Percentiles rank a stretch among this genome's conserved stretches.
These are phyloP conservation scores for Xanthia togata DNA, from an alignment of 2,888 invertebrate species.

Conservation along the genomic window DNA sequence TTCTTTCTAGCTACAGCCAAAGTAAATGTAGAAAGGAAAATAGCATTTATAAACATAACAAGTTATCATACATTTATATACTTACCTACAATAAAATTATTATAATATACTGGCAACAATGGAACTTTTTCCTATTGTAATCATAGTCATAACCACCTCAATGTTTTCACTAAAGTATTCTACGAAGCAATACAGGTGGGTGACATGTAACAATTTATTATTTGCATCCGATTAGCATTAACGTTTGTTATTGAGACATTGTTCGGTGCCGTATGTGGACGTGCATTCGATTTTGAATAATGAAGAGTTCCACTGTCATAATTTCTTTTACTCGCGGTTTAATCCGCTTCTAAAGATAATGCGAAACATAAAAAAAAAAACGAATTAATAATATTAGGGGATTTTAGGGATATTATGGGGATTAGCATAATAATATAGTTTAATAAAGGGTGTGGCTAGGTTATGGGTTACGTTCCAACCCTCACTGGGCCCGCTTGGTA, in stretches of 20 bases:
- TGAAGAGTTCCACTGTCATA: conserved; percentile 6
- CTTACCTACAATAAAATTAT: not conserved
- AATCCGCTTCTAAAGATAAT: not conserved
- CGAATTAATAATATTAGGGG: too few relatives aligned
- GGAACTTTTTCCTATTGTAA: conserved; percentile 16
- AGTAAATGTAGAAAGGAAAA: not conserved
- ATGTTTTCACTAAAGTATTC: conserved; percentile 31
- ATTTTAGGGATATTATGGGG: too few relatives aligned
- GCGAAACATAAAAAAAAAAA: too few relatives aligned
- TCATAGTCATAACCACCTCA: conserved; percentile 1
- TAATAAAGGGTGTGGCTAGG: not conserved
- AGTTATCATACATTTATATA: not conserved
- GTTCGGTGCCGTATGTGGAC: conserved; percentile 43
- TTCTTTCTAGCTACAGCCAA: not conserved
- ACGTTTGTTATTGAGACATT: conserved; percentile 44
- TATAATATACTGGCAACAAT: not conserved
- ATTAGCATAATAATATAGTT: not conserved
- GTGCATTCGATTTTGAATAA: conserved; percentile 19
- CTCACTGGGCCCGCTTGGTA: too few relatives aligned
- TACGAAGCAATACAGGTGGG: conserved; percentile 37
- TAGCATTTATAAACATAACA: not conserved
- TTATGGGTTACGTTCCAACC: too few relatives aligned
- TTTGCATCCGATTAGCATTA: conserved; percentile 67
- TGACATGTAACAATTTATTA: conserved; percentile 64
- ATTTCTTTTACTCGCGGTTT: not conserved